phyloP scores from a whole-genome alignment of 2,113 vertebrate genomes.

The Numida meleagris region DNA sequence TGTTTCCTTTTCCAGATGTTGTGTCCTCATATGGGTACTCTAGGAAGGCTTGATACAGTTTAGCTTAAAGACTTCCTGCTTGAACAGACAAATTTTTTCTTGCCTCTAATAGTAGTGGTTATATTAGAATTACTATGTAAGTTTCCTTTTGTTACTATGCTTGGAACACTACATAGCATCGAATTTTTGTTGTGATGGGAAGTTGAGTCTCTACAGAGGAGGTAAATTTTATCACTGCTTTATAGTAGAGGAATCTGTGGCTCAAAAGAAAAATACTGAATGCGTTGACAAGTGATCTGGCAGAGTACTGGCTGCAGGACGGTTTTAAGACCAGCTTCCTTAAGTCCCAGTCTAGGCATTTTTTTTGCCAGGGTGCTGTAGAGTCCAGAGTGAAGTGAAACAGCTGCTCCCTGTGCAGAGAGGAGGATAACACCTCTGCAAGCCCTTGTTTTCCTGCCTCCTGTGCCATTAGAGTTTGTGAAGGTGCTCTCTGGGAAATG shows the following conservation, averaged over 20 bases:
- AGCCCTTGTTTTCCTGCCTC: not conserved
- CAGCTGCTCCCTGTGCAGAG: not conserved
- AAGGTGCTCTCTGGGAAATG: not conserved
- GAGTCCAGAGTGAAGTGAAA: not conserved
- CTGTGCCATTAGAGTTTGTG: not conserved
- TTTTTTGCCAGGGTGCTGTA: not conserved
- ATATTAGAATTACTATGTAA: not conserved
- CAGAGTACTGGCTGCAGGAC: not conserved
- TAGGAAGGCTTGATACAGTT: not conserved
- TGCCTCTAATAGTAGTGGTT: not conserved
- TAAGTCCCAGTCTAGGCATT: not conserved
- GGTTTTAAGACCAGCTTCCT: not conserved
- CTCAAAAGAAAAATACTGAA: fast-evolving
- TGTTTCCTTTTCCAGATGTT: not conserved
- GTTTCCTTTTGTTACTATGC: not conserved
- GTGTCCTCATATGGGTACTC: not conserved
- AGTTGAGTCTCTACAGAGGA: not conserved
- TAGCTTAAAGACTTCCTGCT: not conserved
- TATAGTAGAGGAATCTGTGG: not conserved
- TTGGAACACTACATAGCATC: not conserved
- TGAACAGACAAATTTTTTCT: not conserved
- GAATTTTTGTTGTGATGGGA: not conserved
- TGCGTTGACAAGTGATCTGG: not conserved
- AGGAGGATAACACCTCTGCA: not conserved
- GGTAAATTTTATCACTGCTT: not conserved